Conservation (phyloP, 1,140 invertebrate species). For the Trichoplusia ni region DNA sequence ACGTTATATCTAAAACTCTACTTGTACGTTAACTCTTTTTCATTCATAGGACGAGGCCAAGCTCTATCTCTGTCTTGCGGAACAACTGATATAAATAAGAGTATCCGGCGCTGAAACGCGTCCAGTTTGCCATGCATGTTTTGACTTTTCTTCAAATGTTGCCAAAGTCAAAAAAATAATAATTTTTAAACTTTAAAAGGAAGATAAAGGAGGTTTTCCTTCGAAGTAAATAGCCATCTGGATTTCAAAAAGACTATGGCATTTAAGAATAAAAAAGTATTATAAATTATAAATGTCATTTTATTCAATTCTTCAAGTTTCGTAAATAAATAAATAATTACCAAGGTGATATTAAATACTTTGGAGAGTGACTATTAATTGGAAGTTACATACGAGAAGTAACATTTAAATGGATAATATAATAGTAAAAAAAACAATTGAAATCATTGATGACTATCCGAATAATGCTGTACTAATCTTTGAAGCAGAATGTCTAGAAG, state of each 20-base stretch:
- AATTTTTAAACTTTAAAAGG: too few species aligned
- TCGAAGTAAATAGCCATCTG: constrained; percentile 47
- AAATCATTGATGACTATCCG: constrained; percentile 15
- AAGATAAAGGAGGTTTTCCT: too few species aligned
- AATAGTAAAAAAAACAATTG: constrained; percentile 2
- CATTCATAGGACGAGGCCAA: too few species aligned
- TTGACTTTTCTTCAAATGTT: neutral
- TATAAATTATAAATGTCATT: constrained; percentile 18
- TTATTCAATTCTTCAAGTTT: constrained; percentile 23
- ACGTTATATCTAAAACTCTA: too few species aligned
- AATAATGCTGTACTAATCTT: constrained; percentile 25
- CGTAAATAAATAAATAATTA: constrained; percentile 69
- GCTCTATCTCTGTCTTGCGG: neutral
- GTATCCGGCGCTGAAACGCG: neutral
- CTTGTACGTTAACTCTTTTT: too few species aligned
- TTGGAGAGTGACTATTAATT: neutral
- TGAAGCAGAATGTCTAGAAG: constrained; percentile 30
- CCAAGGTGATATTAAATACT: constrained; percentile 60
- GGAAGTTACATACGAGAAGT: constrained; percentile 1
- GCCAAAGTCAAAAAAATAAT: too few species aligned
- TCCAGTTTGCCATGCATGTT: too few species aligned
- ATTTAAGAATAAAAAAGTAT: constrained; percentile 34
- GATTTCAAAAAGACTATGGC: constrained; percentile 24
- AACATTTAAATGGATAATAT: constrained; percentile 1
- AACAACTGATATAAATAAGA: too few species aligned